These are phyloP conservation scores for Morone chrysops DNA, from an alignment of 2,113 vertebrate genomes.

Conservation along the genomic window DNA sequence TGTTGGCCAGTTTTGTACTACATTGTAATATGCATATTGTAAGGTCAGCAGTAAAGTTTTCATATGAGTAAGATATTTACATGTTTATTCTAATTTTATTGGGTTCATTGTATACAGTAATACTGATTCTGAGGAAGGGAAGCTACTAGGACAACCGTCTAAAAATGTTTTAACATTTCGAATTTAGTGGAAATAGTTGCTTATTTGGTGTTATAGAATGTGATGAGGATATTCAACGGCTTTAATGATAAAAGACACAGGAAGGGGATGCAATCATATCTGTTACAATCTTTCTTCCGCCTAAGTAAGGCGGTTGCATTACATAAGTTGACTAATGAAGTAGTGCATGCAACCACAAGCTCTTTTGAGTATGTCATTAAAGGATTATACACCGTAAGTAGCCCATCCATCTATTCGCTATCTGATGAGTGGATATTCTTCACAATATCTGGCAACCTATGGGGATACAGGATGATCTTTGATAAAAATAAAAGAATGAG, in stretches of 20 bases:
- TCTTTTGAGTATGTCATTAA: not conserved
- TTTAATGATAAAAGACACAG: not conserved
- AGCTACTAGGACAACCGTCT: too few relatives aligned
- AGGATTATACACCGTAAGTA: not conserved
- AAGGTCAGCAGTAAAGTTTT: too few relatives aligned
- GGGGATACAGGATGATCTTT: not conserved
- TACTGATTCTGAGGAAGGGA: too few relatives aligned
- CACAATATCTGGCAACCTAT: not conserved
- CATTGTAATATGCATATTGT: too few relatives aligned
- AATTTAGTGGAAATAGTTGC: too few relatives aligned
- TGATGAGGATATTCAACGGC: not conserved
- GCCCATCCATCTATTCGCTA: not conserved
- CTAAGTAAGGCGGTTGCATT: not conserved
- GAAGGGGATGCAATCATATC: not conserved
- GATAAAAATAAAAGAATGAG: too few relatives aligned
- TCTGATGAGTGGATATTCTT: not conserved
- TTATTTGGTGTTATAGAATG: not conserved
- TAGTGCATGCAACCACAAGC: not conserved
- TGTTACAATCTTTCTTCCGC: not conserved
- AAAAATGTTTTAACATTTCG: too few relatives aligned
- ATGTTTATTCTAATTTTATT: too few relatives aligned
- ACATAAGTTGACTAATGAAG: not conserved
- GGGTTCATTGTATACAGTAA: too few relatives aligned
- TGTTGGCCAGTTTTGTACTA: too few relatives aligned
- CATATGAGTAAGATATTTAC: too few relatives aligned